These are phyloP conservation scores for Aethina tumida DNA, from an alignment of 1,140 invertebrate genomes.

Conservation along the genomic window DNA sequence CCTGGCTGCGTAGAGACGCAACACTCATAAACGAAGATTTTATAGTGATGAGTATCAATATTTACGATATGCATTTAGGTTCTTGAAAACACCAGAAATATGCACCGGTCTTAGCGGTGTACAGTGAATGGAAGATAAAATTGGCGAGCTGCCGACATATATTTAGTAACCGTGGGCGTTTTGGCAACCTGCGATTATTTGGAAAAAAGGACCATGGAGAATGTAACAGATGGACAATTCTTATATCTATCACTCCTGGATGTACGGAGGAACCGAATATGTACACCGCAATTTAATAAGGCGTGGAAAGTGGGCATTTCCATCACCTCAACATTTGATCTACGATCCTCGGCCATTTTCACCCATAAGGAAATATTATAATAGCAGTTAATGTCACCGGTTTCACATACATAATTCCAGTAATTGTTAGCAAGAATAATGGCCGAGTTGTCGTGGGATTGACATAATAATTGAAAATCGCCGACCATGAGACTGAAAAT, in stretches of 20 bases:
- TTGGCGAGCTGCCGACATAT: constrained; percentile 34
- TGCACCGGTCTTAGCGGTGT: constrained; percentile 16
- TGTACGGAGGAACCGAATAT: no score
- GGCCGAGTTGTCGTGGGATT: no score
- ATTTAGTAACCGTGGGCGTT: constrained; percentile 36
- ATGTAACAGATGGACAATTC: constrained; percentile 35
- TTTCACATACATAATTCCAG: neutral
- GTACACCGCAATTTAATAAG: no score
- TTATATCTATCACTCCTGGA: constrained; percentile 20
- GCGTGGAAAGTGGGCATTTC: no score
- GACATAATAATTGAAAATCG: no score
- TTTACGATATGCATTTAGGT: constrained; percentile 2
- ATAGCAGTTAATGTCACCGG: constrained; percentile 1
- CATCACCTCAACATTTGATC: no score
- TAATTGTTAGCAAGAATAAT: constrained; percentile 2
- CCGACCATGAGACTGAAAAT: no score
- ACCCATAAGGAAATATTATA: neutral
- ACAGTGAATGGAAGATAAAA: constrained; percentile 37
- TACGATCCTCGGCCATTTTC: no score
- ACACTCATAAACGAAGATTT: no score
- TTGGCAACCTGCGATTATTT: constrained; percentile 37
- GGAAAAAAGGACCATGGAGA: constrained; percentile 29
- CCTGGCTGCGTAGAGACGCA: no score
- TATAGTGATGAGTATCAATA: no score
- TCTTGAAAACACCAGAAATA: constrained; percentile 6